phyloP scores from a whole-genome alignment of 2,888 invertebrate genomes.

The Cataglyphis altisquamis region DNA sequence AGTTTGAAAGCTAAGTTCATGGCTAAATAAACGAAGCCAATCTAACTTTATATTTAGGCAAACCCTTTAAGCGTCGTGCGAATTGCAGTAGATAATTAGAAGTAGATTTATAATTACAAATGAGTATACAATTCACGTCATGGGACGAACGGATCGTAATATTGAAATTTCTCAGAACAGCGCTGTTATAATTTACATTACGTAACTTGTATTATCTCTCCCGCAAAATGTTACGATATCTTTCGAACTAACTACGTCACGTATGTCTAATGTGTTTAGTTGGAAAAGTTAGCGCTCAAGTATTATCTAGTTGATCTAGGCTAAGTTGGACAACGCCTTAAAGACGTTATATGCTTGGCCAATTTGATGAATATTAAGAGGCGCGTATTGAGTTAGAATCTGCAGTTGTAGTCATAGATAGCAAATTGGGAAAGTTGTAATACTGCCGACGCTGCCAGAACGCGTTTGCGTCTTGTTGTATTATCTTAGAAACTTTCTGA shows the following conservation, averaged over 20 bases:
- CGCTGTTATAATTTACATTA: conserved; percentile 24
- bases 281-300: conserved; percentile 48
- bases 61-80: background rate
- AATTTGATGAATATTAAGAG: conserved; percentile 80
- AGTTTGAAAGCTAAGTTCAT: background rate
- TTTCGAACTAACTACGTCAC: conserved; percentile 31
- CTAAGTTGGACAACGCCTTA: conserved; percentile 47
- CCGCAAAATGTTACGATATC: conserved; percentile 19
- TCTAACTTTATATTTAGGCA: conserved; percentile 1
- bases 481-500: conserved; percentile 81
- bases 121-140: background rate
- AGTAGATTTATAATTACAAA: conserved; percentile 25
- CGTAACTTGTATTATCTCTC: conserved; percentile 5
- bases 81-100: background rate
- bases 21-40: background rate
- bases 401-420: conserved; percentile 75
- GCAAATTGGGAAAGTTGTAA: conserved; percentile 81
- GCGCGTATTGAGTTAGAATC: conserved; percentile 76
- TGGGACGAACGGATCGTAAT: background rate
- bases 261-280: conserved; percentile 50
- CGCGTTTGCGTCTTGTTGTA: conserved; percentile 78
- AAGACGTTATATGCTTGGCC: conserved; percentile 53
- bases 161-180: conserved; percentile 10
- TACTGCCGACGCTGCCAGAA: conserved; percentile 65
- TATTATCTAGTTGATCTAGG: conserved; percentile 50